phyloP scores from a whole-genome alignment of 23 tunicate species.

The Styela clava region DNA sequence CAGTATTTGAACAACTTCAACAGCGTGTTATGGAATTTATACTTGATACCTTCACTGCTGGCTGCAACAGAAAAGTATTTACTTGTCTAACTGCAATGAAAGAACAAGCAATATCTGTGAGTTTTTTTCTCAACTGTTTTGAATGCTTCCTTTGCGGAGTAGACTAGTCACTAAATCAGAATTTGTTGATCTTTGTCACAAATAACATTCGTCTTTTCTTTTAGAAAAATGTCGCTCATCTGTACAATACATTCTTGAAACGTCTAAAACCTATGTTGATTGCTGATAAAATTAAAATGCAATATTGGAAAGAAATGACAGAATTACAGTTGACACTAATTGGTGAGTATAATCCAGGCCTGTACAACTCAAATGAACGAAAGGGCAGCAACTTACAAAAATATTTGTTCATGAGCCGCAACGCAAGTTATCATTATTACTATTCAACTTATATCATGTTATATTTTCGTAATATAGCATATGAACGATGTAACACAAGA shows the following conservation, averaged over 20 bases:
- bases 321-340: neutral
- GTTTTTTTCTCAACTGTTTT: too few relatives aligned
- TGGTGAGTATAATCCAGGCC: conserved; percentile 12
- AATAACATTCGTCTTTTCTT: too few relatives aligned
- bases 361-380: too few relatives aligned
- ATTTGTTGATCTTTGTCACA: too few relatives aligned
- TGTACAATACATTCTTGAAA: conserved; percentile 10
- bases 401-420: too few relatives aligned
- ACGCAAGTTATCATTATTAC: too few relatives aligned
- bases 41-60: conserved; percentile 38
- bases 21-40: conserved; percentile 33
- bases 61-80: conserved; percentile 36
- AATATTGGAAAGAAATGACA: conserved; percentile 7
- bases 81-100: conserved; percentile 28
- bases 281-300: neutral
- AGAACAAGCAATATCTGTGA: conserved; percentile 31
- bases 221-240: neutral
- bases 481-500: too few relatives aligned
- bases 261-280: neutral
- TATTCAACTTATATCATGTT: too few relatives aligned
- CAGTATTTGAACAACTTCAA: conserved; percentile 42
- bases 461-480: too few relatives aligned
- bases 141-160: too few relatives aligned
- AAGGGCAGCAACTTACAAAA: too few relatives aligned
- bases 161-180: too few relatives aligned